Evolutionary conservation across 2,888 invertebrate genomes (phyloP), one percentile per base, ranked within the genome.

Genomic region (Chymomyza caudatula): DNA sequence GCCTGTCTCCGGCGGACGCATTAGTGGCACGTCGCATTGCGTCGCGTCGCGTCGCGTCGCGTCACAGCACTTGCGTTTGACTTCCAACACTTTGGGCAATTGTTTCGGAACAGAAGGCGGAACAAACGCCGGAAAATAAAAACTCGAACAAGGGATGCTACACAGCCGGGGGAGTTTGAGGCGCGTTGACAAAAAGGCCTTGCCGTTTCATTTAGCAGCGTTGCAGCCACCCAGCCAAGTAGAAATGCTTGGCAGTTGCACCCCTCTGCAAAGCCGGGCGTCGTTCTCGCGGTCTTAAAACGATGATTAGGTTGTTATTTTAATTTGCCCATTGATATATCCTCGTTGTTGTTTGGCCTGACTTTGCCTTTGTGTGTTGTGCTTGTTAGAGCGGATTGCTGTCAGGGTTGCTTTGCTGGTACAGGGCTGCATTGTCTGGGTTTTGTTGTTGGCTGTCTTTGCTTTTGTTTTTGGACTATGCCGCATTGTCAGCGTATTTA

Each of bases 261-360:
- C 47, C 57, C 43, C 20, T 23, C n/a, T n/a, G 17, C 13, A 42
- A 43, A 29, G 53, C 52, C 51, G 49, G 70, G 77, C 86, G 86
- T 81, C 83, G 85, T 86, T 73, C 86, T 83, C 82, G 82, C 82
- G 89, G 90, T 89, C 90, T 89, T 89, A 90, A 90, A 90, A 90
- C 89, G 90, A 90, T 90, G 90, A 90, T 90, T 90, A 90, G 90
- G 90, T 90, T 90, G 90, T 90, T 90, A 90, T 90, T 90, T 90
- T 90, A 90, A 90, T 90, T 90, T 90, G 89, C 90, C 89, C 89
- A 90, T 90, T 90, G 90, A 90, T 90, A 89, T 88, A 85, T 85
- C 87, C 87, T 65, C 65, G 66, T 69, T 65, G 71, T 69, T 53
- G 43, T 64, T n/a, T 65, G 67, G 70, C 63, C 83, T 85, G 87